Percentiles rank a stretch among this genome's conserved stretches.
These are phyloP conservation scores for Watsonalla binaria DNA, from an alignment of 2,888 invertebrate species.

Conservation along the genomic window DNA sequence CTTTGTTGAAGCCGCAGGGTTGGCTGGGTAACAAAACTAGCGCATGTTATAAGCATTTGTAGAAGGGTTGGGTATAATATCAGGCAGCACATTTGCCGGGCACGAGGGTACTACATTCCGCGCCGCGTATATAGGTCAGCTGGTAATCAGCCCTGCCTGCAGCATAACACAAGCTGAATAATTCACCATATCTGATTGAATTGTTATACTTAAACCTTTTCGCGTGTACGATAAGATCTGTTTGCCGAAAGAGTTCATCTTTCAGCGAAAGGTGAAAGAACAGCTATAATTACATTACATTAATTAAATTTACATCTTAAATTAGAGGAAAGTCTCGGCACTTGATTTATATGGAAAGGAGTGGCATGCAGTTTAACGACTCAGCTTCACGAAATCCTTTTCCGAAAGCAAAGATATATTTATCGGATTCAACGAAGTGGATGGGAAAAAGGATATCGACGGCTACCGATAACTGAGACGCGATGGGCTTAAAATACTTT, in stretches of 20 bases:
- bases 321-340: slow-evolving; percentile 14
- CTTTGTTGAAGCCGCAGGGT: too few relatives aligned
- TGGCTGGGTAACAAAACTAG: too few relatives aligned
- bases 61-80: slow-evolving; percentile 5
- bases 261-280: neutral
- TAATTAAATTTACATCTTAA: slow-evolving; percentile 10
- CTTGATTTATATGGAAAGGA: slow-evolving; percentile 15
- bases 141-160: slow-evolving; percentile 46
- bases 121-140: slow-evolving; percentile 48
- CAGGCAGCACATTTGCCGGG: neutral
- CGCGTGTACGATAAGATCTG: slow-evolving; percentile 28
- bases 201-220: slow-evolving; percentile 26
- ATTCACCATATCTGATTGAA: slow-evolving; percentile 47
- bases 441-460: slow-evolving; percentile 9
- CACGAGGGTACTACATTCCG: slow-evolving; percentile 32
- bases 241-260: slow-evolving; percentile 1
- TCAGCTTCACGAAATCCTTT: slow-evolving; percentile 19
- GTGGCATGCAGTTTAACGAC: slow-evolving; percentile 15
- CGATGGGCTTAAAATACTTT: neutral
- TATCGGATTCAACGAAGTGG: slow-evolving; percentile 24
- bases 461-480: slow-evolving; percentile 1
- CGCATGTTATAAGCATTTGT: neutral
- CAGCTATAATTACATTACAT: too few relatives aligned
- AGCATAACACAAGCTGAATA: slow-evolving; percentile 42
- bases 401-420: slow-evolving; percentile 22